phyloP scores from a whole-genome alignment of 1,140 invertebrate genomes.

The Drosophila truncata region DNA sequence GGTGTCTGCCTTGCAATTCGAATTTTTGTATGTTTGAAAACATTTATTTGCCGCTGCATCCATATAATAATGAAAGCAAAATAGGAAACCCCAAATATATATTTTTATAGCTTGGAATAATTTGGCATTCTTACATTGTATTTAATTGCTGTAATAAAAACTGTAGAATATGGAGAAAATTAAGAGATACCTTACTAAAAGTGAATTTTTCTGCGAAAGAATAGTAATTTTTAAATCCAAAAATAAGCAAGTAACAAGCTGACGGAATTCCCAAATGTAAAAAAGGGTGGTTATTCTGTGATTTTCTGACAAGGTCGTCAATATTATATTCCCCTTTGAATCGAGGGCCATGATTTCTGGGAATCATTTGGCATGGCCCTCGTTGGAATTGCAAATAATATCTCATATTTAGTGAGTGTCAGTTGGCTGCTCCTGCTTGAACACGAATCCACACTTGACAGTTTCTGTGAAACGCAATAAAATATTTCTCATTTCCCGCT shows the following conservation, averaged over 20 bases:
- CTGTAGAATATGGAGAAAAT: not conserved
- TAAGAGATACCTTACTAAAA: not conserved
- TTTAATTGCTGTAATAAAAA: conserved; percentile 5
- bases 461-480: conserved; percentile 60
- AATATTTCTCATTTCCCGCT: conserved; percentile 12
- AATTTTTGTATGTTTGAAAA: not conserved
- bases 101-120: not conserved
- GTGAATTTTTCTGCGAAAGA: no score
- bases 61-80: not conserved
- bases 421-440: conserved; percentile 39
- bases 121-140: conserved; percentile 9
- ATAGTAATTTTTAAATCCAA: not conserved
- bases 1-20: conserved; percentile 1
- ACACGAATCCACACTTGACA: conserved; percentile 54
- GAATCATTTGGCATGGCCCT: conserved; percentile 20
- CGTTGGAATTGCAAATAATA: conserved; percentile 13
- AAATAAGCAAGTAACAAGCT: not conserved
- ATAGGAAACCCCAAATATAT: not conserved
- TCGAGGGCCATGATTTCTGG: conserved; percentile 15
- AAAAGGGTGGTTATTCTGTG: not conserved
- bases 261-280: not conserved
- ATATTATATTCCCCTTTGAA: conserved; percentile 2
- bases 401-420: conserved; percentile 19
- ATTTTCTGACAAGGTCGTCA: conserved; percentile 2
- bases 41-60: not conserved